Percentiles rank a stretch among this genome's conserved stretches.
Evolutionary conservation across 1,140 invertebrate genomes (phyloP).

Genomic region (Trachymyrmex cornetzi): DNA sequence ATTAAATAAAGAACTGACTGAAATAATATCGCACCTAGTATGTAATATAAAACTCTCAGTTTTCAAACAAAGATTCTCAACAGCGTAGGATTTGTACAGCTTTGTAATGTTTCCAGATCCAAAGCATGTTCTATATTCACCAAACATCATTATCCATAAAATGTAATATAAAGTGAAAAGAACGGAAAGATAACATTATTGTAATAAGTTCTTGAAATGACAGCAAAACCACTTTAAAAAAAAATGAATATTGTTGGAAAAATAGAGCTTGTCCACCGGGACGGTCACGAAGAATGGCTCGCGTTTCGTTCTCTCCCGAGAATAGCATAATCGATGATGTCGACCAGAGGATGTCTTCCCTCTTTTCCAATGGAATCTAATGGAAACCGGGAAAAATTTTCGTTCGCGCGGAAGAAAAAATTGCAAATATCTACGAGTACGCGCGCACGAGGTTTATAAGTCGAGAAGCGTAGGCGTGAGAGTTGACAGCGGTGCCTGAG

Average conservation of each 20-base stretch:
- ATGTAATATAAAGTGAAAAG: slow-evolving; percentile 4
- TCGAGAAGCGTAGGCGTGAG: background rate
- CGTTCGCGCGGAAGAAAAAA: slow-evolving; percentile 21
- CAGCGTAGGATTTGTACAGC: background rate
- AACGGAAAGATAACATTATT: slow-evolving; percentile 1
- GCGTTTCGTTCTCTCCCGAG: slow-evolving; percentile 26
- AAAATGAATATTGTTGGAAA: slow-evolving; percentile 23
- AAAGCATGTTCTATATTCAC: background rate
- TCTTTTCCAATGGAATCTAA: slow-evolving; percentile 1
- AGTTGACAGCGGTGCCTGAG: background rate
- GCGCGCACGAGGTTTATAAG: background rate
- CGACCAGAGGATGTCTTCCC: background rate
- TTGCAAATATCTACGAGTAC: slow-evolving; percentile 7
- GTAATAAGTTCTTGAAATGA: slow-evolving; percentile 22
- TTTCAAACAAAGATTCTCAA: slow-evolving; percentile 7
- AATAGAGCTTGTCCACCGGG: slow-evolving; percentile 25
- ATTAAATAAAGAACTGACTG: background rate
- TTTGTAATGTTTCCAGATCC: background rate
- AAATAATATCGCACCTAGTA: background rate
- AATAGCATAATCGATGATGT: slow-evolving; percentile 28
- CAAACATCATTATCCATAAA: slow-evolving; percentile 7
- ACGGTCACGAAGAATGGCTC: background rate
- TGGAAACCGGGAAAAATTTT: slow-evolving; percentile 16
- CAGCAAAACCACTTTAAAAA: slow-evolving; percentile 22
- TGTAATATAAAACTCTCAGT: background rate